phyloP scores from a whole-genome alignment of 1,140 invertebrate genomes.

The Daktulosphaira vitifoliae region DNA sequence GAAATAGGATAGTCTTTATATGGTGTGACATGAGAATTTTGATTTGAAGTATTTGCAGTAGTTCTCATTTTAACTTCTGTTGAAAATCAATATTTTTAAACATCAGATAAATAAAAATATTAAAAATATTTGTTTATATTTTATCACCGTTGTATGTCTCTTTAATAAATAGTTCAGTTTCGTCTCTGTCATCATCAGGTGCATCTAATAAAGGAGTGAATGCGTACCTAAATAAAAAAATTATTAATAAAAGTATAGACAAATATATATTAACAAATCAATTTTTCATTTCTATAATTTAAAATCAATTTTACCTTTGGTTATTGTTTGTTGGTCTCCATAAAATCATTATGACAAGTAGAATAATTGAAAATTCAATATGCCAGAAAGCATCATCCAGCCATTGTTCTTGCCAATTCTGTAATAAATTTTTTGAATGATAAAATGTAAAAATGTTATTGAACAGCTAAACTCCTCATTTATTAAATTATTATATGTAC shows the following conservation, averaged over 20 bases:
- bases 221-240: constrained; percentile 56
- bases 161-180: constrained; percentile 72
- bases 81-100: background rate
- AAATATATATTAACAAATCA: background rate
- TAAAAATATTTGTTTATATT: background rate
- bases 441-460: no score
- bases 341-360: constrained; percentile 86
- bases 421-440: constrained; percentile 36
- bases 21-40: constrained; percentile 8
- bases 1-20: constrained; percentile 10
- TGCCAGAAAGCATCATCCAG: constrained; percentile 92
- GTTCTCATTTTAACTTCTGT: constrained; percentile 16
- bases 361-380: constrained; percentile 75
- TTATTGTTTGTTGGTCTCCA: constrained; percentile 93
- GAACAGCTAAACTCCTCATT: background rate
- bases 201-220: constrained; percentile 85
- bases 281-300: background rate
- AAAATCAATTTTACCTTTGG: constrained; percentile 52
- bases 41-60: constrained; percentile 12
- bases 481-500: no score
- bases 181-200: constrained; percentile 70
- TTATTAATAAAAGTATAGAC: background rate
- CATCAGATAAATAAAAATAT: background rate
- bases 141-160: constrained; percentile 61
- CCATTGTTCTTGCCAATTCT: constrained; percentile 87